Base-by-base conservation (phyloP, 2,797 vertebrate genomes). In the Urocyon cinereoargenteus region DNA sequence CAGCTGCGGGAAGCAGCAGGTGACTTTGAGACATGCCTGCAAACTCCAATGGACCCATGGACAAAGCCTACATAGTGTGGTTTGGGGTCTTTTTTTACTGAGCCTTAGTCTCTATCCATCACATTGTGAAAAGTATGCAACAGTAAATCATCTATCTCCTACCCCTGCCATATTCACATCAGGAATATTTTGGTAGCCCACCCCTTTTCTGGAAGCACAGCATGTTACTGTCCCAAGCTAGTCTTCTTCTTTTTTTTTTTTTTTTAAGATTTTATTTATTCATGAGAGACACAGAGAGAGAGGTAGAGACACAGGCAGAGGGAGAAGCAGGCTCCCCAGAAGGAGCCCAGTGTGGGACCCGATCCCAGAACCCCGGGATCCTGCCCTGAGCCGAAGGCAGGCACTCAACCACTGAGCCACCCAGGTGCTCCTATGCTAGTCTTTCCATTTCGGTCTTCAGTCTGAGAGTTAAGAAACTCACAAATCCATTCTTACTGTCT, bases 121-220 rank as follows among this genome's bases (percentile, higher is more conserved):
- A 28, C 31, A 2, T 15, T 86, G 66, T 75, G 31, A 40, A 95
- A 72, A 77, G 62, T 40, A 85, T 75, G 45, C 68, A 51, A 40
- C 3, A 73, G 59, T 75, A 24, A 64, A 36, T 49, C 40, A 1
- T 49, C 28, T 77, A 0, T 22, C 59, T 75, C 59, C 51, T 53
- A 12, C 31, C 31, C 40, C 15, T n/a, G 0, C 57, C 26, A 0
- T 28, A 2, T 4, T 51, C 78, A 55, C 26, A 11, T 40, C 21
- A 24, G 57, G 59, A 79, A 13, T 34, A 3, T 40, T 19, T 26
- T 22, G 12, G 45, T 40, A 59, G 53, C 70, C 84, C 16, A 55
- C 40, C 51, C 3, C 4, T 59, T 21, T 24, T 16, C 51, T 83
- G 53, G 13, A 81, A 36, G 75, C 19, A 21, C n/a, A 6, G 12